Base-by-base conservation (phyloP, 2,113 vertebrate genomes). In the Archilochus colubris region DNA sequence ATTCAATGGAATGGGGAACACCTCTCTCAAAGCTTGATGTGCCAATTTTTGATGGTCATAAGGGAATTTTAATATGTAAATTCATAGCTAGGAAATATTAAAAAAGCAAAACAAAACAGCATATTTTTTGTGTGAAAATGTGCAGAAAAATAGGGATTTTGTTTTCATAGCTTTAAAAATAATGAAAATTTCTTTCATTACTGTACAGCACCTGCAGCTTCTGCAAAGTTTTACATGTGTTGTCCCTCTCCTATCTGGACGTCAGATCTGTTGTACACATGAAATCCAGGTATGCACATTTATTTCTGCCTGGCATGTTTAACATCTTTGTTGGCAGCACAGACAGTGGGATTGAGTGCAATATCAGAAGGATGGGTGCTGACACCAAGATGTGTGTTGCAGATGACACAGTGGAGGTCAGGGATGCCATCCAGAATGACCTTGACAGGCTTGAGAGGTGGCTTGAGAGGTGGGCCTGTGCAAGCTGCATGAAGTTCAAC, bases 21-120 rank as follows among this genome's bases (percentile, higher is more conserved):
- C 55, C 36, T 88, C 58, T 95, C 91, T 88, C 55, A 86, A 66
- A 88, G 21, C 8, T 46, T 72, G 38, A 54, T 3, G 3, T 79
- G 58, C 70, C 78, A 96, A 82, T 43, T 89, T 92, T 95, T 80
- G 82, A 25, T 74, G 67, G 40, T 70, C 83, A 72, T 12, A 17
- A 10, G 75, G 51, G 69, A 88, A 77, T 79, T 74, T 81, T 53
- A 88, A 68, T 64, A 51, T 68, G 79, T 31, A 25, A 79, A 54
- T 82, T 73, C 17, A 2, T 73, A 89, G 7, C 16, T 82, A 82
- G 58, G 33, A 66, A 93, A 91, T 48, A 48, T 48, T 48, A 7
- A 51, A 68, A 62, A 67, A 40, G 31, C 48, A 19, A 63, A 21
- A 4, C 1, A 2, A 8, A 4, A 2, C 21, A 73, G 33, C 4